A percentile compares a stretch with the other conserved stretches of the same genome.
phyloP scores from a whole-genome alignment of 2,113 vertebrate species.

The Xiphophorus couchianus region DNA sequence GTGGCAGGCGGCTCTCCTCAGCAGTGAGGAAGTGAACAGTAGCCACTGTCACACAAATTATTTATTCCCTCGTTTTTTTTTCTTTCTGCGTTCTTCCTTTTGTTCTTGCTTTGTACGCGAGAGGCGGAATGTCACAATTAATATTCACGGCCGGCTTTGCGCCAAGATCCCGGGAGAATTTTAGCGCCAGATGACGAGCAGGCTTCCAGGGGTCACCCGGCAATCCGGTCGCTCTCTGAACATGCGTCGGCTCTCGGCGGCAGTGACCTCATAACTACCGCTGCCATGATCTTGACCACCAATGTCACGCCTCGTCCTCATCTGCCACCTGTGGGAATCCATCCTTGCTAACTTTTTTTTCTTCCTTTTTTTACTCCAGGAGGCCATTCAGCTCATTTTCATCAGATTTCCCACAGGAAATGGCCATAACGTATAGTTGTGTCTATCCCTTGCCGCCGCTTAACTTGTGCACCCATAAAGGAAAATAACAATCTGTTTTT shows the following conservation, averaged over 20 bases:
- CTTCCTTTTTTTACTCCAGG: slow-evolving; percentile 13
- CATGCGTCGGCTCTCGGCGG: slow-evolving; percentile 55
- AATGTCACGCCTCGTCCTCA: not conserved
- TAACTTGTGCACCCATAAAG: slow-evolving; percentile 67
- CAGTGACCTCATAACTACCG: slow-evolving; percentile 69
- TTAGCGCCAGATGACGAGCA: slow-evolving; percentile 70
- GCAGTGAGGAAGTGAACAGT: slow-evolving; percentile 27
- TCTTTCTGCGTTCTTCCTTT: slow-evolving; percentile 6
- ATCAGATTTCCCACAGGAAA: slow-evolving; percentile 57
- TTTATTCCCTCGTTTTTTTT: slow-evolving; percentile 27
- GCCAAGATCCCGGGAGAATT: slow-evolving; percentile 67
- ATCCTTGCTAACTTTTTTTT: slow-evolving; percentile 41
- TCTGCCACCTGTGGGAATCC: slow-evolving; percentile 3
- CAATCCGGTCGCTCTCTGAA: slow-evolving; percentile 64
- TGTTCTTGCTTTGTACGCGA: slow-evolving; percentile 28
- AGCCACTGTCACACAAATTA: slow-evolving; percentile 36
- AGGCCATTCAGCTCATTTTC: slow-evolving; percentile 66
- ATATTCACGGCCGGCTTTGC: slow-evolving; percentile 67
- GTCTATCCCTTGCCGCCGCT: slow-evolving; percentile 50
- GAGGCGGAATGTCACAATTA: slow-evolving; percentile 75
- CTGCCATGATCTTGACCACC: slow-evolving; percentile 22
- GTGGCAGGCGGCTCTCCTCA: not conserved
- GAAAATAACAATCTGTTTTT: slow-evolving; percentile 67
- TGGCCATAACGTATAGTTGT: slow-evolving; percentile 8
- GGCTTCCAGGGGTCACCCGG: slow-evolving; percentile 73